A percentile compares a stretch with the other conserved stretches of the same genome.
Conservation (phyloP, 2,113 vertebrate genomes). For the Leptodactylus fuscus region DNA sequence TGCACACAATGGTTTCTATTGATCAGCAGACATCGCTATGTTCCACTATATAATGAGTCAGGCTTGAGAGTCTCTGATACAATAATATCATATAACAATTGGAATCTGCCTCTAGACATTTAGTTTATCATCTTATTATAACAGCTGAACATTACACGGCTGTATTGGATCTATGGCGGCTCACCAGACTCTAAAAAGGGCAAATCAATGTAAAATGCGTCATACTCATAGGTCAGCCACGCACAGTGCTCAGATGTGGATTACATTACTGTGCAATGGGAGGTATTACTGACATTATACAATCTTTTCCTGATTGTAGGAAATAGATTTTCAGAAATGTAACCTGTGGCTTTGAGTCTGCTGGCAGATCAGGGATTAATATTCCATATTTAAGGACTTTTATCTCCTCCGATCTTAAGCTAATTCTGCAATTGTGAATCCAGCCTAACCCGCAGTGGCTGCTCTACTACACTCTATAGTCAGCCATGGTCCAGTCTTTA, state of each 20-base stretch:
- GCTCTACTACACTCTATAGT: too few species aligned
- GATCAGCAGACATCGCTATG: not conserved
- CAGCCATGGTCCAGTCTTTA: too few species aligned
- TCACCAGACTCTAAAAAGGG: not conserved
- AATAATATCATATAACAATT: not conserved
- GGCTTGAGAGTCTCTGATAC: not conserved
- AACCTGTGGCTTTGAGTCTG: too few species aligned
- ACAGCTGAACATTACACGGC: not conserved
- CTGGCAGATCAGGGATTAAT: too few species aligned
- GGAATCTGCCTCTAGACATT: not conserved
- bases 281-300: not conserved
- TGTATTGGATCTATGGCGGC: not conserved
- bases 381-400: too few species aligned
- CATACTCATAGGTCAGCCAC: not conserved
- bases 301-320: too few species aligned
- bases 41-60: not conserved
- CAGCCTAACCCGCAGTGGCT: too few species aligned
- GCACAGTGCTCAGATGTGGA: not conserved
- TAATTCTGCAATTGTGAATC: too few species aligned
- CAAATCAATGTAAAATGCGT: slow-evolving; percentile 8
- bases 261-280: not conserved
- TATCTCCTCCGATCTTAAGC: too few species aligned
- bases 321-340: too few species aligned
- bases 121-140: not conserved
- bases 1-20: not conserved